Evolutionary conservation across 2,797 vertebrate genomes (phyloP), one percentile per base, ranked within the genome.

Genomic region (Graptemys geographica): DNA sequence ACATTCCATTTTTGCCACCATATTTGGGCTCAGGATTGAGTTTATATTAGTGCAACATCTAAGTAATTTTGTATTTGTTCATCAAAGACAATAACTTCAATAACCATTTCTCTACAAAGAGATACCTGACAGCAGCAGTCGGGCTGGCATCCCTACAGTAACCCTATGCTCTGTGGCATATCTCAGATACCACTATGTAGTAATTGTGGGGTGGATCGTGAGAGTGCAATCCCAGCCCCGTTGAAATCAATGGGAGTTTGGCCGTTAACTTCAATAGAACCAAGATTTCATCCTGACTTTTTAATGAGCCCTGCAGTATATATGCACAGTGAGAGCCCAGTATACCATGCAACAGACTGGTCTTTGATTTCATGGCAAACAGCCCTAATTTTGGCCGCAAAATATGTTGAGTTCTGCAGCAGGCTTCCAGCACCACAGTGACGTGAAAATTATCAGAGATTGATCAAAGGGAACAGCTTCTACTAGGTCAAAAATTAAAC

Each of bases 331-430:
- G 78, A 90, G 90, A 93, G 62, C 10, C 49, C 84, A 86, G 88
- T 92, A 19, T 28, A 88, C 86, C 80, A 72, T 90, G 65, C 37
- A 96, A 55, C 86, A 89, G 86, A 76, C 56, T 84, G 23, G 85
- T 84, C 93, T 96, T 95, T 97, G 96, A 96, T 96, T 84, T 74
- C 2, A 4, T 91, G 94, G 95, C 91, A 93, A 93, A 93, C 62
- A 95, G 92, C 92, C 94, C 95, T 94, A 86, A 93, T 96, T 96
- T 95, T 94, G 93, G 86, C 89, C 21, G 37, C 79, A 83, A 84
- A 79, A 91, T 96, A 81, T 1, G 28, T 84, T 3, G 31, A 87
- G 84, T 89, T 83, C 89, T 87, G 81, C 41, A 52, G 92, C 93
- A 96, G 94, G 93, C 89, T 96, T 84, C 90, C 88, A 92, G 84